Percentiles rank a stretch among this genome's conserved stretches.
Evolutionary conservation across 2,888 invertebrate genomes (phyloP).

Genomic region (Cryptocephalus moraei): DNA sequence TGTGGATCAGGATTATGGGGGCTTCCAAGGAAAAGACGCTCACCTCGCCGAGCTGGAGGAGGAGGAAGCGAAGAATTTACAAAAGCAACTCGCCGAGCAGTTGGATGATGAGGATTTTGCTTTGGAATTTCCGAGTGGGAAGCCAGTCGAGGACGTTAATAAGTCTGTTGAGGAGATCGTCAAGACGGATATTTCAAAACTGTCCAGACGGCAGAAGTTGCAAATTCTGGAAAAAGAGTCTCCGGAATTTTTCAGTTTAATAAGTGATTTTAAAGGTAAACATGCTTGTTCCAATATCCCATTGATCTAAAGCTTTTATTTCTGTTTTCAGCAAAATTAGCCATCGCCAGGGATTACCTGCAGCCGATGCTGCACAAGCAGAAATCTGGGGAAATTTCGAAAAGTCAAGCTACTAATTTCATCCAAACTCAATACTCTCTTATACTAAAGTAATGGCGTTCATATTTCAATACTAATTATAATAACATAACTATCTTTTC

Average conservation of each 20-base stretch:
- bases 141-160: slow-evolving; percentile 25
- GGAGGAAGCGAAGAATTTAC: slow-evolving; percentile 72
- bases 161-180: slow-evolving; percentile 46
- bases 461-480: background rate
- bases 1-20: slow-evolving; percentile 77
- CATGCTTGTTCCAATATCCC: background rate
- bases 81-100: slow-evolving; percentile 64
- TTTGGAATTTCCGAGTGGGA: slow-evolving; percentile 20
- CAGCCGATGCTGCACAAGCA: slow-evolving; percentile 57
- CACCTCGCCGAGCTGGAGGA: slow-evolving; percentile 72
- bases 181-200: slow-evolving; percentile 64
- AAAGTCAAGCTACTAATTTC: slow-evolving; percentile 58
- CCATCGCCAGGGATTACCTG: slow-evolving; percentile 54
- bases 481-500: slow-evolving; percentile 27
- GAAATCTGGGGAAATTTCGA: slow-evolving; percentile 50
- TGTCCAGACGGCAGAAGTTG: slow-evolving; percentile 65
- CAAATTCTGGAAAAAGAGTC: slow-evolving; percentile 74
- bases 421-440: slow-evolving; percentile 44
- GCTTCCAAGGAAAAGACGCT: slow-evolving; percentile 53
- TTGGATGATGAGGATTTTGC: slow-evolving; percentile 56
- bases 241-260: slow-evolving; percentile 72
- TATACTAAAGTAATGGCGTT: slow-evolving; percentile 38
- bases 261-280: slow-evolving; percentile 66
- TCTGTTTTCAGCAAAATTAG: slow-evolving; percentile 35
- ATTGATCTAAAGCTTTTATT: background rate